phyloP scores from a whole-genome alignment of 2,888 invertebrate species.

The Himalopsyche kuldschensis region DNA sequence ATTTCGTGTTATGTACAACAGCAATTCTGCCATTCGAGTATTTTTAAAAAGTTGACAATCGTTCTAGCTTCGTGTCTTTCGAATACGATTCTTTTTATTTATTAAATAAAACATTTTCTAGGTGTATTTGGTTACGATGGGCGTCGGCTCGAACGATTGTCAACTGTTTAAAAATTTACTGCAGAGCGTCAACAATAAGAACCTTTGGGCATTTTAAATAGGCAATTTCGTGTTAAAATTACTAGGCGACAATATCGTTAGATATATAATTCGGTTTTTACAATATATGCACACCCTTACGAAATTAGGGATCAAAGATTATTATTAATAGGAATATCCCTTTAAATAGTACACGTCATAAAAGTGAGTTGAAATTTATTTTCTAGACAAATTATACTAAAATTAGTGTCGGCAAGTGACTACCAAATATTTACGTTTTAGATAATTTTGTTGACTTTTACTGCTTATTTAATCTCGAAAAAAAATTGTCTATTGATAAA shows the following conservation, averaged over 20 bases:
- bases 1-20: neutral
- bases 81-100: neutral
- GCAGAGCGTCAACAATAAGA: neutral
- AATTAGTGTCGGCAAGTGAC: too few relatives aligned
- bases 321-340: neutral
- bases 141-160: neutral
- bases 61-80: neutral
- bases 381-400: too few relatives aligned
- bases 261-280: neutral
- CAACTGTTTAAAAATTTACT: neutral
- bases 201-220: neutral
- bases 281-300: neutral
- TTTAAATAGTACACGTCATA: too few relatives aligned
- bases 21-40: neutral
- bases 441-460: too few relatives aligned
- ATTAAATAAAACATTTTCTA: neutral
- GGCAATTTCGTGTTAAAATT: neutral
- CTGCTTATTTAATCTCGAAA: too few relatives aligned
- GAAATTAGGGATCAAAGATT: neutral
- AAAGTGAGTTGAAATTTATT: neutral
- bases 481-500: too few relatives aligned
- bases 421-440: too few relatives aligned
- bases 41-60: neutral
- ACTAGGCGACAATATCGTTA: neutral
- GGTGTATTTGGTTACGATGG: neutral